Base-by-base conservation (phyloP, 2,797 vertebrate species). In the Notolabrus celidotus region DNA sequence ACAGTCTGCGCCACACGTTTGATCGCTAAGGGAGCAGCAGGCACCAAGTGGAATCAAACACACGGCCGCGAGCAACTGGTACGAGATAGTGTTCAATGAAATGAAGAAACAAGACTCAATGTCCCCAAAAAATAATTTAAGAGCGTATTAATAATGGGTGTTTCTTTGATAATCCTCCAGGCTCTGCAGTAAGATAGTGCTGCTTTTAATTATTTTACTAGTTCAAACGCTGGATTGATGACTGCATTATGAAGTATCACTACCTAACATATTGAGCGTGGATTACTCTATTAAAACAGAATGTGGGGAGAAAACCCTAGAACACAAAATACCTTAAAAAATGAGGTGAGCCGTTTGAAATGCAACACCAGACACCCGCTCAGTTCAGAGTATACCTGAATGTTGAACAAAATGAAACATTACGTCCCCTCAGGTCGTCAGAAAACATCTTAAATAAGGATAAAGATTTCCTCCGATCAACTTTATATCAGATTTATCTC, bases 1-100 rank as follows among this genome's bases (percentile, higher is more conserved):
- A 55, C 22, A 50, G 67, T 64, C 46, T 39, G 64, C 8, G 62
- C 46, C 29, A 29, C 34, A 67, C 9, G 47, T 89, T 90, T 86
- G 79, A 82, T 77, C 49, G 19, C 53, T 39, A 42, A 42, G 57
- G 15, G 47, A 46, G 59, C 25, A 56, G 53, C 50, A 38, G 65
- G 47, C 16, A 52, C 23, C 2, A 2, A 20, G 52, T 31, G 49
- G 65, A 80, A 80, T 75, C 68, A 86, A 77, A 82, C 73, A 56
- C 74, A 66, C 42, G 55, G 59, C 70, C 16, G 7, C 22, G 10
- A 70, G 74, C 71, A 34, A 81, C 82, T 62, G 61, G 53, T 39
- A 19, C 33, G 17, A 76, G 71, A 85, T 55, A 57, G 34, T 17
- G 8, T 16, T 25, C 54, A 62, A 29, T 42, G 62, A 70, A 71